Evolutionary conservation across 2,888 invertebrate species (phyloP), one percentile per base, ranked within the genome.

Genomic region (Scaptomyza reducta): DNA sequence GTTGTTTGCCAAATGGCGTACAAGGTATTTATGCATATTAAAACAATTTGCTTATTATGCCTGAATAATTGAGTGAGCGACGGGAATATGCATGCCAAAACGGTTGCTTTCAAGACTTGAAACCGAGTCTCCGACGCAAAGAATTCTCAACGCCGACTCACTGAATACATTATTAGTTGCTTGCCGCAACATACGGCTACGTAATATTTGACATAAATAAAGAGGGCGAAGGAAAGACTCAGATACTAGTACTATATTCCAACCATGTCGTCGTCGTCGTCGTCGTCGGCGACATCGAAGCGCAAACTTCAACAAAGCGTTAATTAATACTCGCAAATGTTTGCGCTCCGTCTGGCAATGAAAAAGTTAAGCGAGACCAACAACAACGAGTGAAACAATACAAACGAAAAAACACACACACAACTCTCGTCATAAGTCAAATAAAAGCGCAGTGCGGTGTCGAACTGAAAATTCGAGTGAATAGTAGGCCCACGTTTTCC

Each of bases 261-360:
- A 47, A 38, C 61, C 54, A 58, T 61, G 56, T 57, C 51, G 59
- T 59, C 60, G 62, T 56, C 27, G 14, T 6, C 25, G 74, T 60
- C 74, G 83, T 61, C 84, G 74, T 60, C 77, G 81, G 86, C 86
- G 85, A 82, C 83, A 87, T 82, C 83, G 86, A 79, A 84, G 83
- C 78, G 75, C 86, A 84, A 84, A 84, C 88, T 84, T 88, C 83
- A 84, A 79, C 87, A 88, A 84, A 82, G 87, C 77, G 85, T 84
- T 88, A 90, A 89, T 89, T 89, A 89, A 88, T 89, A 89, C 89
- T 77, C 79, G 82, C 83, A 79, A 87, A 89, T 90, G 87, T 89
- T 89, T 89, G 89, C 79, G 79, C 88, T 87, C 73, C 75, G 89
- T 89, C 89, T 89, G 90, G 89, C 85, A 87, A 85, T 88, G 88